phyloP scores from a whole-genome alignment of 1,140 invertebrate species.

The Arctopsyche grandis region DNA sequence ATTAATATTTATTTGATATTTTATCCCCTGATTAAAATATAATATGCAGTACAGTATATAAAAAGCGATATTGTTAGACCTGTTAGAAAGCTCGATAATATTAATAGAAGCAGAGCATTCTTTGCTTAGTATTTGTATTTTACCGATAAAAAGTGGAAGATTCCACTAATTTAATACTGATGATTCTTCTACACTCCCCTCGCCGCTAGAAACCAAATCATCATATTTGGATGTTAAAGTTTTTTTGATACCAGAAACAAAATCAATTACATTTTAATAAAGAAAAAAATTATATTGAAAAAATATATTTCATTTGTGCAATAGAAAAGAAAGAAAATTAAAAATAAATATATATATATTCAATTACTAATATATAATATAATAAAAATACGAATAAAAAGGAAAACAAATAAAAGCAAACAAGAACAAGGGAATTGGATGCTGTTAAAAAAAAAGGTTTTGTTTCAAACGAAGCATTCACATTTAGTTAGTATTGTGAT shows the following conservation, averaged over 20 bases:
- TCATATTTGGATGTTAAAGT: conserved; percentile 41
- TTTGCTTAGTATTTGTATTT: conserved; percentile 55
- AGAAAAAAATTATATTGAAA: conserved; percentile 11
- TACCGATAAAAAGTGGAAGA: conserved; percentile 59
- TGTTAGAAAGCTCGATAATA: conserved; percentile 33
- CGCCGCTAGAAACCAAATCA: conserved; percentile 65
- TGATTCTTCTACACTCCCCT: conserved; percentile 63
- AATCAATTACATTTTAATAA: conserved; percentile 22
- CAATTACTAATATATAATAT: conserved; percentile 1
- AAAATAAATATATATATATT: neutral
- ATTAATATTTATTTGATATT: neutral
- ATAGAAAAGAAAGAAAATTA: neutral
- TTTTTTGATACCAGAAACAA: conserved; percentile 3
- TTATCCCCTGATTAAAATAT: neutral
- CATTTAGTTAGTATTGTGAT: neutral
- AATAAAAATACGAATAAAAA: conserved; percentile 20
- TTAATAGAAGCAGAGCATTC: conserved; percentile 46
- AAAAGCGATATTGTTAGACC: neutral
- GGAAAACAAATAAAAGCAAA: conserved; percentile 24
- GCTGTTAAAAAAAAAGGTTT: conserved; percentile 7
- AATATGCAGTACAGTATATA: neutral
- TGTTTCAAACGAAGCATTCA: neutral
- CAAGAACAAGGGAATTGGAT: neutral
- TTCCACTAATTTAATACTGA: conserved; percentile 62
- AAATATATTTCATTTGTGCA: conserved; percentile 14